Conservation (phyloP, 2,113 vertebrate species). For the Erythrocercus mccallii region DNA sequence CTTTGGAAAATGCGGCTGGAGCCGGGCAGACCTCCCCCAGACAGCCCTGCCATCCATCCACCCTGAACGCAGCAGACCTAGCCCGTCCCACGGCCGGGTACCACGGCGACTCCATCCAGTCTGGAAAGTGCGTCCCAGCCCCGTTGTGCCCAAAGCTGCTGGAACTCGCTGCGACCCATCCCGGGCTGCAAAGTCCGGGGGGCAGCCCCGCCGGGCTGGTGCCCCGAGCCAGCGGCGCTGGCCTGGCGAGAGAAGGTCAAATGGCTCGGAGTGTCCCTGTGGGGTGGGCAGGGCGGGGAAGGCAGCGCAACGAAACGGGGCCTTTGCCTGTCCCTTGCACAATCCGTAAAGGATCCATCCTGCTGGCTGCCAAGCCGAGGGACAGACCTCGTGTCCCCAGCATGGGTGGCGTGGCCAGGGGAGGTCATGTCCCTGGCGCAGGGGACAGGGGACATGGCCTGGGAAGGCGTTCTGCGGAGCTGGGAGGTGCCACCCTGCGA, state of each 20-base stretch:
- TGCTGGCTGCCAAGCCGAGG: not conserved
- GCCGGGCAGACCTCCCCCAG: not conserved
- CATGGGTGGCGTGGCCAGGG: not conserved
- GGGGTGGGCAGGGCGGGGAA: not conserved
- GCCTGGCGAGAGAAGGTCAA: not conserved
- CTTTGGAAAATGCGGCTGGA: not conserved
- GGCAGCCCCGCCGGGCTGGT: not conserved
- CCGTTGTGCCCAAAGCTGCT: rapidly evolving
- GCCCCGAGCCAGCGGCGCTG: not conserved
- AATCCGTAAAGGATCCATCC: constrained; percentile 15
- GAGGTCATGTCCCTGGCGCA: not conserved
- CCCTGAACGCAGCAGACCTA: rapidly evolving
- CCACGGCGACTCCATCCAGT: not conserved
- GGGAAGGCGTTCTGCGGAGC: not conserved
- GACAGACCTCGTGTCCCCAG: not conserved
- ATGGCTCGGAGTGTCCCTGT: not conserved
- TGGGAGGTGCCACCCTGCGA: not conserved
- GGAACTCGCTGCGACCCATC: rapidly evolving
- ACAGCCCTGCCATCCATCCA: not conserved
- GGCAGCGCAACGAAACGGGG: not conserved
- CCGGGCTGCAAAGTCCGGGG: rapidly evolving
- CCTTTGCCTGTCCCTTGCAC: not conserved
- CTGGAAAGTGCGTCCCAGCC: not conserved
- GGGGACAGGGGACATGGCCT: not conserved
- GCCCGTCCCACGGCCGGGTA: not conserved